These are phyloP conservation scores for Esox lucius DNA, from an alignment of 2,797 vertebrate species.

Conservation along the genomic window DNA sequence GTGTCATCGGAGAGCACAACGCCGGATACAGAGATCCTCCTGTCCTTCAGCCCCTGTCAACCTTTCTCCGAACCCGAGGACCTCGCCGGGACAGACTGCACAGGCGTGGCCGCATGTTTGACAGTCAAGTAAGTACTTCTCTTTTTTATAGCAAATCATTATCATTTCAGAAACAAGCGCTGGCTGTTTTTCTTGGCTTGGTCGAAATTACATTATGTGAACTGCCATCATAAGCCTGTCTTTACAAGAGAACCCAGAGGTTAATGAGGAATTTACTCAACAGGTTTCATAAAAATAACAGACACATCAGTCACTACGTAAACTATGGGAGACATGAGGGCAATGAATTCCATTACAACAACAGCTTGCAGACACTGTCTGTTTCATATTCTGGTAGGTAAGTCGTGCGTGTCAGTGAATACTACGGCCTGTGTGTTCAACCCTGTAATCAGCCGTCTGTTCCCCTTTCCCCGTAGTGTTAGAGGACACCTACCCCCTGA, in stretches of 20 bases:
- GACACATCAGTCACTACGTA: slow-evolving; percentile 46
- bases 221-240: background rate
- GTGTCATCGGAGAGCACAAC: slow-evolving; percentile 26
- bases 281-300: slow-evolving; percentile 45
- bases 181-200: background rate
- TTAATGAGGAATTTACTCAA: background rate
- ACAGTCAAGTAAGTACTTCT: slow-evolving; percentile 45
- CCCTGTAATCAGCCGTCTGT: background rate
- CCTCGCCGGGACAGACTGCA: slow-evolving; percentile 50
- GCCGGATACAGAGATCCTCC: slow-evolving; percentile 31
- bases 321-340: slow-evolving; percentile 71
- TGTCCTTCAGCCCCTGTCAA: slow-evolving; percentile 74
- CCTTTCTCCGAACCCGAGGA: slow-evolving; percentile 70
- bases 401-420: background rate
- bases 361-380: slow-evolving; percentile 62
- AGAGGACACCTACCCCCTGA: slow-evolving; percentile 48
- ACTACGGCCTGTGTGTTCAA: too few species aligned
- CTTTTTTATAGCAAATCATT: background rate
- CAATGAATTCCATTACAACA: slow-evolving; percentile 70
- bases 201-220: background rate
- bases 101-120: slow-evolving; percentile 64
- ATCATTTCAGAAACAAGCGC: background rate
- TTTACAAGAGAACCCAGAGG: background rate
- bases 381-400: slow-evolving; percentile 72
- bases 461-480: background rate